These are phyloP conservation scores for Bos taurus DNA, from an alignment of 2,113 vertebrate genomes.

Conservation along the genomic window DNA sequence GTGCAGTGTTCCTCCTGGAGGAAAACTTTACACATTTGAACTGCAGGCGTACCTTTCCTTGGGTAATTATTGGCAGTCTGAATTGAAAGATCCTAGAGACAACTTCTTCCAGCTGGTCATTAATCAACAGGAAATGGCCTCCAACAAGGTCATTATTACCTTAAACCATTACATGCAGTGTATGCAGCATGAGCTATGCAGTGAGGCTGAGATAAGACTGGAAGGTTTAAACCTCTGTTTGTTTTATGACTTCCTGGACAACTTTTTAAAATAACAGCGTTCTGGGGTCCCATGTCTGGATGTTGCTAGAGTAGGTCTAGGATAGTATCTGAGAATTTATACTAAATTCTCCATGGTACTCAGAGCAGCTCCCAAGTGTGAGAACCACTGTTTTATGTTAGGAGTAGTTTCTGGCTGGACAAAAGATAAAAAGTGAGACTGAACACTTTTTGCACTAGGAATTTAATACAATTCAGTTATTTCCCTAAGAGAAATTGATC, in stretches of 20 bases:
- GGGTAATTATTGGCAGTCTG: neutral
- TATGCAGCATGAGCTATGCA: neutral
- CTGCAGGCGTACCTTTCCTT: neutral
- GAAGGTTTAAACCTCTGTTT: neutral
- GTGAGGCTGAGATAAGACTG: neutral
- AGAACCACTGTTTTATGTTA: neutral
- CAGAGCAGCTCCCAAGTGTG: neutral
- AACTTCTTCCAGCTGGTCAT: neutral
- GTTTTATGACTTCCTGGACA: neutral
- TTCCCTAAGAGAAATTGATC: neutral
- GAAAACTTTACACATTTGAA: neutral
- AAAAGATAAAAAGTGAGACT: neutral
- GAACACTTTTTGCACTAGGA: neutral
- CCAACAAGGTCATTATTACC: constrained; percentile 17
- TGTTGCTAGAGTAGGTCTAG: neutral
- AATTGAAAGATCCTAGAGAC: neutral
- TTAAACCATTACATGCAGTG: neutral
- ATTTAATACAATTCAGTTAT: neutral
- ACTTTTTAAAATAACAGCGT: neutral
- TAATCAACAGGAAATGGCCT: constrained; percentile 24
- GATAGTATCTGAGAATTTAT: neutral
- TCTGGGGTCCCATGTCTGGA: neutral
- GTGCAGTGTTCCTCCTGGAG: neutral
- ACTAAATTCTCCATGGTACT: neutral
- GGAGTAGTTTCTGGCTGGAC: neutral